Evolutionary conservation across 2,797 vertebrate genomes (phyloP).

Genomic region (Rallus crepitans): DNA sequence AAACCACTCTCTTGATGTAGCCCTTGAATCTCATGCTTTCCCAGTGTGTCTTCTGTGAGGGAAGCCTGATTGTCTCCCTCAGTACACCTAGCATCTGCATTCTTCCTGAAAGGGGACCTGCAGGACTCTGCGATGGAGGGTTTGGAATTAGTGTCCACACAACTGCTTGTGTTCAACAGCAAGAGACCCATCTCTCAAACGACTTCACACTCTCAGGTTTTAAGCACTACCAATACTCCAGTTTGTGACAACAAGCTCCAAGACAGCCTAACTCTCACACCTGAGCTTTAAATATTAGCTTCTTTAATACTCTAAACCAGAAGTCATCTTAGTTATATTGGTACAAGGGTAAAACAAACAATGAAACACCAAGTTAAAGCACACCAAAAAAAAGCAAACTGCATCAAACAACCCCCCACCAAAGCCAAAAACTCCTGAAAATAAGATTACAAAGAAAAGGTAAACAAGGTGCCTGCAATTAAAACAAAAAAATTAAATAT

Average conservation of each 20-base stretch:
- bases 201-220: neutral
- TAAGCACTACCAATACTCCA: neutral
- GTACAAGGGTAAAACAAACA: neutral
- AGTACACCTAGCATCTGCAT: neutral
- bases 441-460: neutral
- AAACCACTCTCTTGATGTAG: fast-evolving
- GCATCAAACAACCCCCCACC: neutral
- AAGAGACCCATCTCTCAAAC: neutral
- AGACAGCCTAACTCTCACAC: neutral
- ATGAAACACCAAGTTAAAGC: neutral
- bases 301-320: neutral
- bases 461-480: neutral
- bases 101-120: neutral
- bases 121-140: neutral
- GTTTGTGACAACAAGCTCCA: neutral
- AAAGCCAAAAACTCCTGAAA: neutral
- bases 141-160: neutral
- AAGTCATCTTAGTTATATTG: neutral
- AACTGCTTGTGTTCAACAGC: neutral
- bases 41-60: neutral
- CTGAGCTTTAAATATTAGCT: neutral
- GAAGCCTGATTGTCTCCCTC: too few relatives aligned
- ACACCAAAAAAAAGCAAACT: fast-evolving
- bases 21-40: neutral
- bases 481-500: neutral